These are phyloP conservation scores for Neodiprion fabricii DNA, from an alignment of 1,140 invertebrate genomes.

Conservation along the genomic window DNA sequence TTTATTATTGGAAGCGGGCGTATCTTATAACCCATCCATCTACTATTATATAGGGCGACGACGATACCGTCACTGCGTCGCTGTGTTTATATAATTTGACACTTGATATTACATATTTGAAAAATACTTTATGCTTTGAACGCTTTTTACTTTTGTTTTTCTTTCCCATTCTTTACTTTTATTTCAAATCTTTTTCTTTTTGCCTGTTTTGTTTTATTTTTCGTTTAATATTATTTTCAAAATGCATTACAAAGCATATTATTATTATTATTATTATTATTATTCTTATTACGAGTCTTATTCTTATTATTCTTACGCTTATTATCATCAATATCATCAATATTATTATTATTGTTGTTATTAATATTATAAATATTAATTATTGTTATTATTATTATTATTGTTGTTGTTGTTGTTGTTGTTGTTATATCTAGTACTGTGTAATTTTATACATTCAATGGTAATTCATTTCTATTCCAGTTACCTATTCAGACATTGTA, in stretches of 20 bases:
- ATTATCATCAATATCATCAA: no score
- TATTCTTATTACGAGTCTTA: not conserved
- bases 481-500: not conserved
- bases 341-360: no score
- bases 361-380: no score
- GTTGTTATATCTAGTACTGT: no score
- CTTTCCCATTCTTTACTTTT: no score
- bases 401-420: no score
- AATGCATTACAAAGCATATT: slow-evolving; percentile 6
- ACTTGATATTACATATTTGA: slow-evolving; percentile 45
- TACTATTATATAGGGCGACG: slow-evolving; percentile 19
- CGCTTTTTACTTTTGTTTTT: not conserved
- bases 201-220: not conserved
- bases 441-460: not conserved
- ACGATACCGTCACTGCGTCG: not conserved
- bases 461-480: not conserved
- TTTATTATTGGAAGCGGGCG: slow-evolving; percentile 11
- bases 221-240: not conserved
- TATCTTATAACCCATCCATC: slow-evolving; percentile 25
- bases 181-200: not conserved
- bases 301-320: not conserved
- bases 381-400: no score
- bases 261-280: no score
- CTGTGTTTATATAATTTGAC: slow-evolving; percentile 39
- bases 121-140: slow-evolving; percentile 50